Evolutionary conservation across 2,888 invertebrate genomes (phyloP).

Genomic region (Eudasyphora cyanicolor): DNA sequence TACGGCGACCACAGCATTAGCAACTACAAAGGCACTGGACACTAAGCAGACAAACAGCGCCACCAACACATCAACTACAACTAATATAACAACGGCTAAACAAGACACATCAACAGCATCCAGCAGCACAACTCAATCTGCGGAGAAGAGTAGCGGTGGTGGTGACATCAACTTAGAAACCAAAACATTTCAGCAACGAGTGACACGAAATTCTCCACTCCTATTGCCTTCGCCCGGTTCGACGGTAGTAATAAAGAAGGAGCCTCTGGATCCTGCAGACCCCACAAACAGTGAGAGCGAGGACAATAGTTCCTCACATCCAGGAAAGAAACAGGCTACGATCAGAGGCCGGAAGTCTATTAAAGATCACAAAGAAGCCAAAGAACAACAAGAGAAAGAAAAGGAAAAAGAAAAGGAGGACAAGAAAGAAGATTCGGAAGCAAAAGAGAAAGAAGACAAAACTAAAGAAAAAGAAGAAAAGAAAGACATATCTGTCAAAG

Average conservation of each 20-base stretch:
- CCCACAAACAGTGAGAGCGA: constrained; percentile 67
- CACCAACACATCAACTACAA: neutral
- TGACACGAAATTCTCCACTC: constrained; percentile 75
- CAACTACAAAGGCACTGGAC: constrained; percentile 45
- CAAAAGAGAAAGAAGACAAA: constrained; percentile 50
- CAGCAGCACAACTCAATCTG: constrained; percentile 35
- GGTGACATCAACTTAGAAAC: constrained; percentile 59
- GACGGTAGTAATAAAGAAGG: constrained; percentile 66
- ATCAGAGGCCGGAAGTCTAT: constrained; percentile 75
- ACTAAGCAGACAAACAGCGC: constrained; percentile 48
- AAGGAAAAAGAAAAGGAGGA: constrained; percentile 67
- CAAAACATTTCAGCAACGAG: constrained; percentile 64
- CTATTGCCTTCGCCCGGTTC: constrained; percentile 65
- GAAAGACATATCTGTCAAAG: constrained; percentile 51
- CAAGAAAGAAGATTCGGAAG: constrained; percentile 59
- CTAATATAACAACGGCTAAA: constrained; percentile 34
- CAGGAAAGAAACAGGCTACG: neutral
- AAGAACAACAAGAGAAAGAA: constrained; percentile 52
- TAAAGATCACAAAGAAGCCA: constrained; percentile 68
- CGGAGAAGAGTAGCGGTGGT: too few relatives aligned
- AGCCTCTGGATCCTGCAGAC: constrained; percentile 65
- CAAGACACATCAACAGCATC: constrained; percentile 49
- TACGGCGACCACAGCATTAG: constrained; percentile 7
- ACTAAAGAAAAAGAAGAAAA: constrained; percentile 25
- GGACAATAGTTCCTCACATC: constrained; percentile 46